Percentiles rank a stretch among this genome's conserved stretches.
These are phyloP conservation scores for Pangasianodon gigas DNA, from an alignment of 2,113 vertebrate genomes.

Conservation along the genomic window DNA sequence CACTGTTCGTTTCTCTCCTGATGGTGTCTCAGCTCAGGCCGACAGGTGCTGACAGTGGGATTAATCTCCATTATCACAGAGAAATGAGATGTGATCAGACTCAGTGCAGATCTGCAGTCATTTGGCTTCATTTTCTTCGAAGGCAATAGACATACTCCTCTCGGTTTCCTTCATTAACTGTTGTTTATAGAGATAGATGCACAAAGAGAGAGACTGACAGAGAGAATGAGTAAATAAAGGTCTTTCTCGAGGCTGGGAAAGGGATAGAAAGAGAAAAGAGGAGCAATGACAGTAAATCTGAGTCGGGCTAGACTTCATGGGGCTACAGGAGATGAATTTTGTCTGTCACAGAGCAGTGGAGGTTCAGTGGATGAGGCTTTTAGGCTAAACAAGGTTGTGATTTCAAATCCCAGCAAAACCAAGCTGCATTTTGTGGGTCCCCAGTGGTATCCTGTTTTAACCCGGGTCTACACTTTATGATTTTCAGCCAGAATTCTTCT, in stretches of 20 bases:
- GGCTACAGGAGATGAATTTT: background rate
- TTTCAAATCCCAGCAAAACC: constrained; percentile 5
- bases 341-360: background rate
- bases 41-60: constrained; percentile 3
- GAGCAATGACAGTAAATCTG: background rate
- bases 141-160: background rate
- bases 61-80: constrained; percentile 16
- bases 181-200: constrained; percentile 14
- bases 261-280: background rate
- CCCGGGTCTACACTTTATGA: no score
- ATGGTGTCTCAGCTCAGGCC: background rate
- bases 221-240: background rate
- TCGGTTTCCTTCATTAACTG: background rate
- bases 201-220: constrained; percentile 3
- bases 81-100: constrained; percentile 27
- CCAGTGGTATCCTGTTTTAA: background rate
- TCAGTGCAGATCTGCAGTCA: constrained; percentile 8
- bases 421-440: background rate
- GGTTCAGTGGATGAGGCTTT: background rate
- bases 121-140: constrained; percentile 12
- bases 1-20: background rate
- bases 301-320: background rate
- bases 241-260: background rate
- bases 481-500: background rate
- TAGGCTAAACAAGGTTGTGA: background rate